These are phyloP conservation scores for Spilogale gracilis DNA, from an alignment of 2,113 vertebrate species.

Conservation along the genomic window DNA sequence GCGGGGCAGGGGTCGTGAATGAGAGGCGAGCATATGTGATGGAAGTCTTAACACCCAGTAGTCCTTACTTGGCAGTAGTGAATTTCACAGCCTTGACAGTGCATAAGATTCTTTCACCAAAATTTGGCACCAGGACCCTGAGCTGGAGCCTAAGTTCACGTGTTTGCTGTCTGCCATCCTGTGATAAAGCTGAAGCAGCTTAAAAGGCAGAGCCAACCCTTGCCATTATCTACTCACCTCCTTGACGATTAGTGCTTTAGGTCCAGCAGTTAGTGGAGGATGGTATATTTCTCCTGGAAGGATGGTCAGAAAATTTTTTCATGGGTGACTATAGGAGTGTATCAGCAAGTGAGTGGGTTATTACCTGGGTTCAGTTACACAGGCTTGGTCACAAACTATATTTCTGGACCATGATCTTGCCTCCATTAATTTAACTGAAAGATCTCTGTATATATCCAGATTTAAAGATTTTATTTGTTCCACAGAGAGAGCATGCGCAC, in stretches of 20 bases:
- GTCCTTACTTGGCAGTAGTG: conserved; percentile 21
- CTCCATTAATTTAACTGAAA: conserved; percentile 25
- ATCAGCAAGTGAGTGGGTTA: neutral
- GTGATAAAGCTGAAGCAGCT: neutral
- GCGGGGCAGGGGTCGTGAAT: neutral
- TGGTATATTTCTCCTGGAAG: neutral
- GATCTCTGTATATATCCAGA: neutral
- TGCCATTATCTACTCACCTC: neutral
- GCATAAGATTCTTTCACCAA: neutral
- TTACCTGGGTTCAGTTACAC: neutral
- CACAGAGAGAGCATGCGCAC: no score
- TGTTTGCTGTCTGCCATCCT: conserved; percentile 16
- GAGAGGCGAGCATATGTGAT: neutral
- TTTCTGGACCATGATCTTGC: conserved; percentile 13
- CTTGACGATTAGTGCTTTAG: neutral
- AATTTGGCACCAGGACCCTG: neutral
- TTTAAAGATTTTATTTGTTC: neutral
- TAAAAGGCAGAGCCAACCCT: neutral
- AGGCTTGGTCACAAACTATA: conserved; percentile 32
- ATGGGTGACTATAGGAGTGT: neutral
- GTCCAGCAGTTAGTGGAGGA: neutral
- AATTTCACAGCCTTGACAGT: neutral
- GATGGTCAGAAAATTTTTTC: neutral
- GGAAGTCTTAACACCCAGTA: neutral
- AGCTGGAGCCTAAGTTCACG: neutral